Percentiles rank a stretch among this genome's conserved stretches.
Evolutionary conservation across 2,888 invertebrate species (phyloP).

Genomic region (Thumatha senex): DNA sequence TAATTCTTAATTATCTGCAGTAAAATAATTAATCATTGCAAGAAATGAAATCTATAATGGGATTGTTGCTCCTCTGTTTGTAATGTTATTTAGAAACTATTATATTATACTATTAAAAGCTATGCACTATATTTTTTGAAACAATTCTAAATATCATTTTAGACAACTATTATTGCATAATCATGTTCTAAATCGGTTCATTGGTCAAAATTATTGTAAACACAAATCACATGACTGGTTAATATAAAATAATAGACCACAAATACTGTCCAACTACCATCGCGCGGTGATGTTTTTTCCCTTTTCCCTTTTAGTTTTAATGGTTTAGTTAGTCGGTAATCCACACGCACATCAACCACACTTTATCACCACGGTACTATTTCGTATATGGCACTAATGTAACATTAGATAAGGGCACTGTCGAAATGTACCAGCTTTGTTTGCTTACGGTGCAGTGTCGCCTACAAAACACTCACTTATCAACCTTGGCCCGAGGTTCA

Average conservation of each 20-base stretch:
- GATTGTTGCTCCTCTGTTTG: no score
- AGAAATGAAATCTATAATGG: no score
- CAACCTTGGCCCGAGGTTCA: conserved; percentile 45
- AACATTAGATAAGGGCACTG: conserved; percentile 53
- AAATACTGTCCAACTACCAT: conserved; percentile 56
- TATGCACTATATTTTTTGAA: no score
- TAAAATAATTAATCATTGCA: no score
- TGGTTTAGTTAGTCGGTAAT: conserved; percentile 67
- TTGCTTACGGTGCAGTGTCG: conserved; percentile 58
- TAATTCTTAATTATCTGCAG: no score
- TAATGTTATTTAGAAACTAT: no score
- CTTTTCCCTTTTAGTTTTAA: conserved; percentile 43
- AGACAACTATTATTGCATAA: no score
- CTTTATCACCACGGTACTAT: conserved; percentile 61
- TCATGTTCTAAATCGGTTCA: no score
- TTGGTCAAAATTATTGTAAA: no score
- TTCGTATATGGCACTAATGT: conserved; percentile 54
- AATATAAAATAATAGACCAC: background rate
- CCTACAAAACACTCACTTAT: conserved; percentile 35
- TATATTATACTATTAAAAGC: no score
- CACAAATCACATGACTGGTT: no score
- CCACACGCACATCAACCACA: conserved; percentile 77
- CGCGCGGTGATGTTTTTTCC: conserved; percentile 41
- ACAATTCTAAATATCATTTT: no score
- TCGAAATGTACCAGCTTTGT: conserved; percentile 55